phyloP scores from a whole-genome alignment of 2,888 invertebrate species.

The Seira sanloemensis region DNA sequence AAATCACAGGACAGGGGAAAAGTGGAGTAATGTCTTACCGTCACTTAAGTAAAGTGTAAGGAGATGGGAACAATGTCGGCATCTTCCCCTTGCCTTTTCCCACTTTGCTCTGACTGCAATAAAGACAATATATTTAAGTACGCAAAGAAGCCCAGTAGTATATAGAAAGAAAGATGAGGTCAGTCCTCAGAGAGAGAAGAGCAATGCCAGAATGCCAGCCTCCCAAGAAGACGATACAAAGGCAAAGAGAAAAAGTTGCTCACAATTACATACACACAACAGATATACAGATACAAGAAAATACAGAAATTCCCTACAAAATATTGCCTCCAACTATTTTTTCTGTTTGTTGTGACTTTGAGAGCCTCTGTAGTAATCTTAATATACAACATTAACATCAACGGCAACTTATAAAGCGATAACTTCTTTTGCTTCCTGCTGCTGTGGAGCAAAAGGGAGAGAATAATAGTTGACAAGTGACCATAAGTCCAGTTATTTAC shows the following conservation, averaged over 20 bases:
- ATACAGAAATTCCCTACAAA: no score
- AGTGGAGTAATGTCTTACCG: neutral
- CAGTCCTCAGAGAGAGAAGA: slow-evolving; percentile 5
- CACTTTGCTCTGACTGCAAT: no score
- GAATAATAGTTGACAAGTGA: slow-evolving; percentile 58
- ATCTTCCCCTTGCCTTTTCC: no score
- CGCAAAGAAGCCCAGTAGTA: no score
- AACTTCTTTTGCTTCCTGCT: slow-evolving; percentile 31
- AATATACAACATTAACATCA: slow-evolving; percentile 37
- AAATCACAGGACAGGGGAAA: slow-evolving; percentile 32
- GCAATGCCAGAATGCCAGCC: slow-evolving; percentile 15
- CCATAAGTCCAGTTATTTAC: slow-evolving; percentile 63
- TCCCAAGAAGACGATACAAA: slow-evolving; percentile 27
- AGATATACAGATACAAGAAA: no score
- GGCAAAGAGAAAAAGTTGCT: slow-evolving; percentile 1
- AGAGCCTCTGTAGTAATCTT: neutral
- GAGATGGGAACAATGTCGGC: no score
- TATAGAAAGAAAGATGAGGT: slow-evolving; percentile 44
- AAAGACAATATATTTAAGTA: no score
- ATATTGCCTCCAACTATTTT: slow-evolving; percentile 17
- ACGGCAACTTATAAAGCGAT: slow-evolving; percentile 28
- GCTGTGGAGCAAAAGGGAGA: slow-evolving; percentile 47
- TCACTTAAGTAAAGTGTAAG: neutral
- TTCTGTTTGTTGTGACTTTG: neutral
- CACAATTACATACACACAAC: no score